Evolutionary conservation across 2,113 vertebrate genomes (phyloP).

Genomic region (Bos javanicus): DNA sequence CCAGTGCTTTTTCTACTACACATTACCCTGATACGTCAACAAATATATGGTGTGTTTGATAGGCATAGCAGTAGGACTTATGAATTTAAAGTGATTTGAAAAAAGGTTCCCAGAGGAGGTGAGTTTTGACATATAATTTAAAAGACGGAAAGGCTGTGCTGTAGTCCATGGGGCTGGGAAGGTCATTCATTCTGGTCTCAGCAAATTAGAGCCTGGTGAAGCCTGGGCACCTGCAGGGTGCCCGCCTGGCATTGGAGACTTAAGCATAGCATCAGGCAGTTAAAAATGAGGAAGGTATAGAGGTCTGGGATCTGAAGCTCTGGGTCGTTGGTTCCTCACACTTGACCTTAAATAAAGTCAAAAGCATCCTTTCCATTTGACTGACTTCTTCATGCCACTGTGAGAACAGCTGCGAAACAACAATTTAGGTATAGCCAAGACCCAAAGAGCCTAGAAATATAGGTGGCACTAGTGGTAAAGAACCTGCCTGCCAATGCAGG

Average conservation of each 20-base stretch:
- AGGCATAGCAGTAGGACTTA: constrained; percentile 1
- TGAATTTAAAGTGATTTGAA: constrained; percentile 38
- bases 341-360: neutral
- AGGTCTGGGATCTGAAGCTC: neutral
- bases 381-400: neutral
- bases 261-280: neutral
- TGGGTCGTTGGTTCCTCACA: neutral
- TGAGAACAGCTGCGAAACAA: neutral
- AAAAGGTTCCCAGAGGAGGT: constrained; percentile 36
- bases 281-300: neutral
- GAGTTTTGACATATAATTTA: constrained; percentile 65
- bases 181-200: constrained; percentile 24
- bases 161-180: constrained; percentile 23
- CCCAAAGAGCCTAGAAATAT: neutral
- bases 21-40: constrained; percentile 32
- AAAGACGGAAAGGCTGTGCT: constrained; percentile 52
- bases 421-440: neutral
- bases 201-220: constrained; percentile 18
- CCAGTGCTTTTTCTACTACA: neutral
- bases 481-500: neutral
- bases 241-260: neutral
- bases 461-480: neutral
- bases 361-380: neutral
- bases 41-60: constrained; percentile 13
- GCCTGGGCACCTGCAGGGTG: neutral